Evolutionary conservation across 2,888 invertebrate genomes (phyloP).

Genomic region (Kuschelorhynchus macadamiae): DNA sequence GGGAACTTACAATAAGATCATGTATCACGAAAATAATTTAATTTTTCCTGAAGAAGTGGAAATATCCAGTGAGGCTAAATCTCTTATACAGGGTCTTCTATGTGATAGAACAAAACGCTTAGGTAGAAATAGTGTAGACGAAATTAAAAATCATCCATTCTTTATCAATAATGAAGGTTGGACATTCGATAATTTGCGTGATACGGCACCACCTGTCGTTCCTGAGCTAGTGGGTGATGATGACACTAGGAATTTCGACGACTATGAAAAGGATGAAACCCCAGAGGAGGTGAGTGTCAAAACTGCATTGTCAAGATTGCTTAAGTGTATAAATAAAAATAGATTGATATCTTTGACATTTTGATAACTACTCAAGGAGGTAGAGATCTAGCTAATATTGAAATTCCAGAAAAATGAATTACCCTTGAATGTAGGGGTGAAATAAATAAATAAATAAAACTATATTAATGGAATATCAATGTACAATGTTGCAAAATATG

Average conservation of each 20-base stretch:
- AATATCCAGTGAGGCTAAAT: constrained; percentile 89
- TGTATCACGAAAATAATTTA: constrained; percentile 97
- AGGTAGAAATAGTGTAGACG: constrained; percentile 87
- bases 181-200: constrained; percentile 96
- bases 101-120: constrained; percentile 92
- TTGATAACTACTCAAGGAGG: too few relatives aligned
- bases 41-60: constrained; percentile 96
- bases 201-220: constrained; percentile 96
- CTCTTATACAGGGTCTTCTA: constrained; percentile 92
- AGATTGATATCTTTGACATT: too few relatives aligned
- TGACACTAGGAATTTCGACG: constrained; percentile 99
- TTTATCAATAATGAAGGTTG: constrained; percentile 98
- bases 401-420: too few relatives aligned
- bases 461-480: too few relatives aligned
- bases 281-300: constrained; percentile 80
- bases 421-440: too few relatives aligned
- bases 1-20: constrained; percentile 97
- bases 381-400: too few relatives aligned
- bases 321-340: too few relatives aligned
- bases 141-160: constrained; percentile 95
- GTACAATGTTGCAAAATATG: too few relatives aligned
- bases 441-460: too few relatives aligned
- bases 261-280: constrained; percentile 94
- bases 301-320: too few relatives aligned
- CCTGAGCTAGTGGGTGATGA: constrained; percentile 96